phyloP scores from a whole-genome alignment of 2,888 invertebrate genomes.

The Plagiodera versicolora region DNA sequence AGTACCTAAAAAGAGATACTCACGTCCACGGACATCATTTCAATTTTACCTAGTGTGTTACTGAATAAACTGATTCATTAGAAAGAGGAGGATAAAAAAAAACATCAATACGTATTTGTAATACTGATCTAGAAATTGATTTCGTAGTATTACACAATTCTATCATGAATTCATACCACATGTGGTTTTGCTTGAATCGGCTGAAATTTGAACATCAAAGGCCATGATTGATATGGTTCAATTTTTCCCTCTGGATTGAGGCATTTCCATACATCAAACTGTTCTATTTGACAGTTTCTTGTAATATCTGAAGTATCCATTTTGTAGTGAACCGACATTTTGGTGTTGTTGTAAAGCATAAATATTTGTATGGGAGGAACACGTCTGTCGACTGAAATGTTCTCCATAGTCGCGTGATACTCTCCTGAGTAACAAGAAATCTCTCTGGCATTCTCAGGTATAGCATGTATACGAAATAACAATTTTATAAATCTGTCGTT shows the following conservation, averaged over 20 bases:
- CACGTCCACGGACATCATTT: too few relatives aligned
- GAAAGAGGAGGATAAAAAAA: too few relatives aligned
- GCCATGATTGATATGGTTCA: slow-evolving; percentile 36
- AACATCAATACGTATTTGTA: too few relatives aligned
- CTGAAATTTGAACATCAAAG: slow-evolving; percentile 52
- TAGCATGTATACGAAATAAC: slow-evolving; percentile 41
- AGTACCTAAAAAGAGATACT: too few relatives aligned
- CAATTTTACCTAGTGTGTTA: too few relatives aligned
- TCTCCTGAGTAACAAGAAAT: slow-evolving; percentile 27
- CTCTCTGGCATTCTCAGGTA: slow-evolving; percentile 22
- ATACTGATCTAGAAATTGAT: too few relatives aligned
- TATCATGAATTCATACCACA: slow-evolving; percentile 45
- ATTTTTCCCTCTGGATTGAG: slow-evolving; percentile 47
- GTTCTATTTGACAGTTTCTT: slow-evolving; percentile 42
- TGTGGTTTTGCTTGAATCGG: slow-evolving; percentile 50
- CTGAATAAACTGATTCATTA: too few relatives aligned
- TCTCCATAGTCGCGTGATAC: slow-evolving; percentile 37
- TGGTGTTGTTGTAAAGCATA: slow-evolving; percentile 54
- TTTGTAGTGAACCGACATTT: slow-evolving; percentile 39
- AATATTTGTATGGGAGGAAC: slow-evolving; percentile 46
- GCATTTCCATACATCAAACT: slow-evolving; percentile 48
- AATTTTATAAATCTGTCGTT: slow-evolving; percentile 48
- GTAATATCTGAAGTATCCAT: slow-evolving; percentile 40
- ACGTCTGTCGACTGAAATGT: slow-evolving; percentile 46
- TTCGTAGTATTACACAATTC: too few relatives aligned